phyloP scores from a whole-genome alignment of 2,888 invertebrate genomes.

The Apocheima hispidaria region DNA sequence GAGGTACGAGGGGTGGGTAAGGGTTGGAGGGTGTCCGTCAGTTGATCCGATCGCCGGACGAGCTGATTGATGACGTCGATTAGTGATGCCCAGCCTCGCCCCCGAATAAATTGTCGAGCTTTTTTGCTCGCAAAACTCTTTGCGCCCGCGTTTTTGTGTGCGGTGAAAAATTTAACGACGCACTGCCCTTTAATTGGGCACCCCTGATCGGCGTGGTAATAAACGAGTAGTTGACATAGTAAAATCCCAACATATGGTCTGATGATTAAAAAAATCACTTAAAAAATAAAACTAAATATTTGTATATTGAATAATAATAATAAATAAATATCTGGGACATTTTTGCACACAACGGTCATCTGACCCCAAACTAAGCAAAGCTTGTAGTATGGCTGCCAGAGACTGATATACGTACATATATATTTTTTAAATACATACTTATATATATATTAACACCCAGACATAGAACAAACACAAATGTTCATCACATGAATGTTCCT shows the following conservation, averaged over 20 bases:
- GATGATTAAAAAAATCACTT: neutral
- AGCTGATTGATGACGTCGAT: slow-evolving; percentile 85
- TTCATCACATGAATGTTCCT: too few relatives aligned
- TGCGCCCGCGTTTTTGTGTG: slow-evolving; percentile 63
- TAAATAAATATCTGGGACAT: too few relatives aligned
- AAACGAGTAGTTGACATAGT: slow-evolving; percentile 37
- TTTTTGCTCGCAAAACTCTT: slow-evolving; percentile 77
- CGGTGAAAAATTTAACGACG: slow-evolving; percentile 48
- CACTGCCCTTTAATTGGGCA: slow-evolving; percentile 44
- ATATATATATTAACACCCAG: too few relatives aligned
- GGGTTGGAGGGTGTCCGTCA: slow-evolving; percentile 67
- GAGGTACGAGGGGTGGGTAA: slow-evolving; percentile 48
- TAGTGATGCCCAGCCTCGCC: slow-evolving; percentile 82
- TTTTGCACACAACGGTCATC: too few relatives aligned
- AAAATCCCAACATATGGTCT: slow-evolving; percentile 1
- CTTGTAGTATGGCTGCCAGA: too few relatives aligned
- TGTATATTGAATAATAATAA: too few relatives aligned
- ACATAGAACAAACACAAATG: too few relatives aligned
- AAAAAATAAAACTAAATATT: too few relatives aligned
- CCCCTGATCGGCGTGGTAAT: slow-evolving; percentile 26
- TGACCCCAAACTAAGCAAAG: too few relatives aligned
- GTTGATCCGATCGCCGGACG: slow-evolving; percentile 79
- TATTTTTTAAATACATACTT: too few relatives aligned
- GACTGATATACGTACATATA: too few relatives aligned
- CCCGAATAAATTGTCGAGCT: slow-evolving; percentile 82